Evolutionary conservation across 2,888 invertebrate genomes (phyloP), one percentile per base, ranked within the genome.

Genomic region (Lordiphosa fenestrarum): DNA sequence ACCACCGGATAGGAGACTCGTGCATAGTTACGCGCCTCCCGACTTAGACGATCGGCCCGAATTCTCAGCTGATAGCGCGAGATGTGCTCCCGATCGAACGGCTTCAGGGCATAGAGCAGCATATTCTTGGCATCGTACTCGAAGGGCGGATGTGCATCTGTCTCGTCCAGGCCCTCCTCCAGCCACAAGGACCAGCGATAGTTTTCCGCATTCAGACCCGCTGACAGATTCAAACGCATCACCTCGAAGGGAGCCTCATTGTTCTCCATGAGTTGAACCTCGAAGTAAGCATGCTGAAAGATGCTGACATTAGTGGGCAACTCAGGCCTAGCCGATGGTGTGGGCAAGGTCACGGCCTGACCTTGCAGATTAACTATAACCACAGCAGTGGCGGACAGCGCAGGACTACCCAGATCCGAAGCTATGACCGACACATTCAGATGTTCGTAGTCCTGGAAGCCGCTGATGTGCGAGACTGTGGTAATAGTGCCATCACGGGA

Each of bases 341-440:
- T 83, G 2, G 69, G 73, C 6, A 86, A 86, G 0, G 86, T 83
- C 0, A 87, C 77, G 0, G 86, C 81, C 39, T 87, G 87, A 0
- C 88, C 89, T 54, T 93, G 92, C 0, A 95, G 91, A 41, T 92
- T 92, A 5, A 95, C 91, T 49, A 94, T 90, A 7, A 95, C 89
- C 36, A 95, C 86, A 2, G 96, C 96, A 0, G 94, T 94, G 0
- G 96, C 94, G 58, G 94, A 95, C 3, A 95, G 90, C 74, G 95
- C 94, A 0, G 96, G 96, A 37, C 93, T 94, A 0, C 96, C 96
- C 52, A 96, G 91, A 89, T 97, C 96, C 1, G 95, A 95, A 0
- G 96, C 96, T 2, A 95, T 91, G 1, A 96, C 92, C 0, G 95
- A 94, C 1, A 96, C 91, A 84, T 96, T 95, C 81, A 96, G 92